Evolutionary conservation across 2,113 vertebrate genomes (phyloP), one percentile per base, ranked within the genome.

Genomic region (Hyperopisus bebe): DNA sequence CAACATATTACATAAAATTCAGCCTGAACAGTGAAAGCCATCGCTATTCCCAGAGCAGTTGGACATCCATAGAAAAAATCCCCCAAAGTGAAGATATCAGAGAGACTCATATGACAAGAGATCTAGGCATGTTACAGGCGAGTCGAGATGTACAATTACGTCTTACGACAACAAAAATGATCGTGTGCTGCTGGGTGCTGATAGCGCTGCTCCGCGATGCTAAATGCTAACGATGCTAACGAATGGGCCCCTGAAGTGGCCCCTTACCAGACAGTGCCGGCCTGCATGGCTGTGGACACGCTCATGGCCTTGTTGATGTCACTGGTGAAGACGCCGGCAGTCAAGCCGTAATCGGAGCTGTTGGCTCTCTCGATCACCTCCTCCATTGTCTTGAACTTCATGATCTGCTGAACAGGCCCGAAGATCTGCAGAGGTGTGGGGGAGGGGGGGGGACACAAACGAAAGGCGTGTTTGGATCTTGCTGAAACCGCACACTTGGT

Each of bases 361-460:
- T 99, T 99, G 93, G 98, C 98, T 95, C 98, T 95, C 92, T 99
- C 97, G 27, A 99, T 99, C 88, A 98, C 98, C 96, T 99, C 98
- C 88, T 99, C 98, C 90, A 98, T 95, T 7, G 98, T 98, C 95
- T 99, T 99, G 94, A 99, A 99, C 94, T 98, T 97, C 96, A 99
- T 94, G 91, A 99, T 99, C 95, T 97, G 98, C 95, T 99, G 98
- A 90, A 99, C 98, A 0, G 98, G 98, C 51, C 98, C 98, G 95
- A 99, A 99, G 94, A 99, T 99, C 98, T 99, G 94, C 84, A 93
- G 90, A 89, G 53, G n/a, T 31, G 19, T 3, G 17, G 82, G 21
- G 3, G n/a, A n/a, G 44, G 39, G 42, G 47, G 46, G 9, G 8
- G 24, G 2, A 9, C 31, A 39, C 27, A 51, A 2, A 86, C 0